These are phyloP conservation scores for Cataglyphis cursor DNA, from an alignment of 2,888 invertebrate species.

Conservation along the genomic window DNA sequence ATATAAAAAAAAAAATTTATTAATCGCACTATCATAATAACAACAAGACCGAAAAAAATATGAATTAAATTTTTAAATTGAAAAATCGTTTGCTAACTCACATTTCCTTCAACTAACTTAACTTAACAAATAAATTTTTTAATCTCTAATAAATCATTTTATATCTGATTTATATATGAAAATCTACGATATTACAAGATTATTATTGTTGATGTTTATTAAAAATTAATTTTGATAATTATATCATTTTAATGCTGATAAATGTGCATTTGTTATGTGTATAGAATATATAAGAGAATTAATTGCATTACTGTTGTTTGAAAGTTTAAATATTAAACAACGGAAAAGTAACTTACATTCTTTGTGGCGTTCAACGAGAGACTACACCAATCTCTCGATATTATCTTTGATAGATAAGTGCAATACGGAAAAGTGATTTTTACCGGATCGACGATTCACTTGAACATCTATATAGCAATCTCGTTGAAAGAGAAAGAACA, in stretches of 20 bases:
- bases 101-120: not conserved
- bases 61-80: not conserved
- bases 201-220: not conserved
- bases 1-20: not conserved
- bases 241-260: not conserved
- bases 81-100: not conserved
- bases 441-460: conserved; percentile 35
- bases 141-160: not conserved
- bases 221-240: not conserved
- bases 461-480: conserved; percentile 40
- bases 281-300: not conserved
- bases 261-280: not conserved
- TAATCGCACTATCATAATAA: not conserved
- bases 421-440: conserved; percentile 41
- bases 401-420: conserved; percentile 21
- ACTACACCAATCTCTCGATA: conserved; percentile 21
- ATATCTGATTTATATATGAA: not conserved
- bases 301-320: not conserved
- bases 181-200: too few species aligned
- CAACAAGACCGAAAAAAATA: not conserved
- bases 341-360: conserved; percentile 18
- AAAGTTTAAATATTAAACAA: not conserved
- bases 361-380: not conserved
- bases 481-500: conserved; percentile 26
- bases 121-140: not conserved